phyloP scores from a whole-genome alignment of 2,797 vertebrate species.

The Enteromius trimaculatus region DNA sequence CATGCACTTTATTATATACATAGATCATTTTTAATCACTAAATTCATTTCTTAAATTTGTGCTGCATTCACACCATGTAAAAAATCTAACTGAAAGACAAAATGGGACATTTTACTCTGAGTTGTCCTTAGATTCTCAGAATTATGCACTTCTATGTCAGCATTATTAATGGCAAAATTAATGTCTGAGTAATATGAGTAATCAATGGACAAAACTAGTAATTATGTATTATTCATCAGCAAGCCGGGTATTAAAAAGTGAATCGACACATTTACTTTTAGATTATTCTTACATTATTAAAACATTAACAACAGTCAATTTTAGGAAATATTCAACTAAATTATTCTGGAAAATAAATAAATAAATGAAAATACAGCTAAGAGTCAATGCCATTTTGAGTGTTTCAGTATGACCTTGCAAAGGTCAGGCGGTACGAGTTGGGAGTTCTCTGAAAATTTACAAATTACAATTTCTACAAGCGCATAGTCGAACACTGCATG shows the following conservation, averaged over 20 bases:
- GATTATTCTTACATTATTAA: neutral
- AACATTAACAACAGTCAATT: neutral
- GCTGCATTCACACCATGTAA: neutral
- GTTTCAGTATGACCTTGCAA: neutral
- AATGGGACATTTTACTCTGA: neutral
- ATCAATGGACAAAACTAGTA: neutral
- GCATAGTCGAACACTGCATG: neutral
- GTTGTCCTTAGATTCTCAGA: neutral
- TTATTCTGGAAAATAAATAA: neutral
- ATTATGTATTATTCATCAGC: neutral
- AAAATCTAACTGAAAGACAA: neutral
- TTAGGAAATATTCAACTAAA: neutral
- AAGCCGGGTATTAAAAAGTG: neutral
- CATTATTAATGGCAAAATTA: neutral
- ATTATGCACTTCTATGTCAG: neutral
- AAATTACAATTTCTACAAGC: neutral
- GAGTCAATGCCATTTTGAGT: neutral
- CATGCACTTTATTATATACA: no score
- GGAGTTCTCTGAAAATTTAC: neutral
- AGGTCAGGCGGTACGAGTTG: neutral
- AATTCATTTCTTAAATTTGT: neutral
- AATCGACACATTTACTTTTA: neutral
- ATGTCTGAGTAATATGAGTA: neutral
- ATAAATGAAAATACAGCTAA: neutral
- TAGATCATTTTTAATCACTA: no score